Evolutionary conservation across 2,113 vertebrate species (phyloP).

Genomic region (Eurystomus gularis): DNA sequence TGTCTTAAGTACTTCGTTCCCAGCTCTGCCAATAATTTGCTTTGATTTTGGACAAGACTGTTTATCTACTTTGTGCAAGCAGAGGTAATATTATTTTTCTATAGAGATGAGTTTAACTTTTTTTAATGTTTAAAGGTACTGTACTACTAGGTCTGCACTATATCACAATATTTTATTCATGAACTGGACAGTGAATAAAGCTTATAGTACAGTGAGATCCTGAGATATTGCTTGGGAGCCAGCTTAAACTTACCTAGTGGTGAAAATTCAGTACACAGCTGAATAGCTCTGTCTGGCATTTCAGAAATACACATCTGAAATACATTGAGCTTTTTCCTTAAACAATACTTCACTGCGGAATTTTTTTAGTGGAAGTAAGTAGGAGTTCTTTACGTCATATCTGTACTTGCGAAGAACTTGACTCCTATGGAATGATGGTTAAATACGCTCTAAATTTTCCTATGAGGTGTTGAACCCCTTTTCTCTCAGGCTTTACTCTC

Average conservation of each 20-base stretch:
- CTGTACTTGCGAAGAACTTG: neutral
- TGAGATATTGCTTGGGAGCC: neutral
- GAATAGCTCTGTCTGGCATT: neutral
- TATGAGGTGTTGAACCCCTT: neutral
- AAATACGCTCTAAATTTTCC: neutral
- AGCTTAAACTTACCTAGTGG: neutral
- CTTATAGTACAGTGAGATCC: neutral
- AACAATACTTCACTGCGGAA: neutral
- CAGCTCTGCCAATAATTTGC: neutral
- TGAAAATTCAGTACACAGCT: neutral
- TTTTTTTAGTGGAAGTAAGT: neutral
- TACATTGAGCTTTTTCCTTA: neutral
- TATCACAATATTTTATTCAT: neutral
- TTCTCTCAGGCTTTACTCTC: neutral
- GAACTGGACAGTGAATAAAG: neutral
- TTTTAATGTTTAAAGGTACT: neutral
- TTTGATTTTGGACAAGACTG: neutral
- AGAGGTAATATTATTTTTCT: neutral
- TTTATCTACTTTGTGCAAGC: neutral
- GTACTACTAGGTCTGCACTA: neutral
- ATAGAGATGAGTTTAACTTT: neutral
- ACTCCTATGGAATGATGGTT: neutral
- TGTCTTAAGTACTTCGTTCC: neutral
- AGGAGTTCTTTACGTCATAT: fast-evolving
- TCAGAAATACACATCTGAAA: neutral